Conservation (phyloP, 2,888 invertebrate genomes). For the Zaprionus lineosus region DNA sequence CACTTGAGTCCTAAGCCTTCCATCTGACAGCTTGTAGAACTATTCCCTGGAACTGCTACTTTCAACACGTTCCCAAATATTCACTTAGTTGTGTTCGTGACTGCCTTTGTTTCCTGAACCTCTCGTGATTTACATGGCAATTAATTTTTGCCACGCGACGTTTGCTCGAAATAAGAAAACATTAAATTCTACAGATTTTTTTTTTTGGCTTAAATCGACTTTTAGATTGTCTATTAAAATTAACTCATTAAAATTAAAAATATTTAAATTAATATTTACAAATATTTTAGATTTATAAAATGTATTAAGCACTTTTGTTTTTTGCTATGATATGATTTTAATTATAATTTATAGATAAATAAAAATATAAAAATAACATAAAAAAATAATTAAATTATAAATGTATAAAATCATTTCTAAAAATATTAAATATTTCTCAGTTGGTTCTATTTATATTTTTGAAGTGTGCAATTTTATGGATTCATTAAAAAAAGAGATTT, state of each 20-base stretch:
- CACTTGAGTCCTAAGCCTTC: conserved; percentile 21
- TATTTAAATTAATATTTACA: too few species aligned
- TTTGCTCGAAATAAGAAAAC: neutral
- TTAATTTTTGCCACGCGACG: conserved; percentile 71
- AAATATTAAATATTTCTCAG: too few species aligned
- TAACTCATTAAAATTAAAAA: neutral
- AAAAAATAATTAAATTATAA: too few species aligned
- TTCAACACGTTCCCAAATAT: conserved; percentile 48
- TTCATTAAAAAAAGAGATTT: too few species aligned
- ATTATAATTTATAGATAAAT: too few species aligned
- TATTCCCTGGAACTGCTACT: conserved; percentile 14
- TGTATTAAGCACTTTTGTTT: too few species aligned
- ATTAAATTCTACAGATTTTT: neutral
- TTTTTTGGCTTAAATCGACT: conserved; percentile 21
- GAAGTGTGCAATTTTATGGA: too few species aligned
- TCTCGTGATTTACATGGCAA: conserved; percentile 55
- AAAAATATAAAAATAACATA: too few species aligned
- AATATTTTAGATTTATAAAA: too few species aligned
- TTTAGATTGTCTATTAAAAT: conserved; percentile 15
- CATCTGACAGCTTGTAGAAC: conserved; percentile 27
- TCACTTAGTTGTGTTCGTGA: conserved; percentile 57
- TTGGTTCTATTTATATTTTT: too few species aligned
- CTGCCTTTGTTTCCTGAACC: conserved; percentile 30
- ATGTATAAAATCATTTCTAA: too few species aligned
- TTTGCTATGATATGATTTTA: too few species aligned